These are phyloP conservation scores for Drosophila mayaguana DNA, from an alignment of 2,888 invertebrate species.

Conservation along the genomic window DNA sequence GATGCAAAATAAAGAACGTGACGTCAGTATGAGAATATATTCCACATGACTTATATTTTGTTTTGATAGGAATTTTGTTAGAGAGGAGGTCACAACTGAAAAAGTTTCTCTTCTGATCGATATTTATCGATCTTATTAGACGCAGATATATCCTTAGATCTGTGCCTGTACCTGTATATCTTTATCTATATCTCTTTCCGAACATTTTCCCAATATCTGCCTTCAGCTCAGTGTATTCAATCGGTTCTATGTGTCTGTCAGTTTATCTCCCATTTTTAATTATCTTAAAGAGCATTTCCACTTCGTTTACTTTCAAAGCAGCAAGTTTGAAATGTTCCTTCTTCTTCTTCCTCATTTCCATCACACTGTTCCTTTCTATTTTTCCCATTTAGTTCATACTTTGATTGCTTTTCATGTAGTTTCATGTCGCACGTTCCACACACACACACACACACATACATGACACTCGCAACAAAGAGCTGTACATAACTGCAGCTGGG, in stretches of 20 bases:
- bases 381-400: conserved; percentile 26
- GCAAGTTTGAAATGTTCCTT: not conserved
- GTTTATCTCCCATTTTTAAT: conserved; percentile 9
- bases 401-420: conserved; percentile 69
- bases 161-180: not conserved
- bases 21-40: not conserved
- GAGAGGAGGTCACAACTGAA: no score
- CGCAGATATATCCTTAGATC: not conserved
- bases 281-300: conserved; percentile 19
- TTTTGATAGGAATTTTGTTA: not conserved
- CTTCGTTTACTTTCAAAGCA: conserved; percentile 16
- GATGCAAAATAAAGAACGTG: not conserved
- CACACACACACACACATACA: not conserved
- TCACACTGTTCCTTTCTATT: conserved; percentile 5
- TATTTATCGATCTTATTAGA: not conserved
- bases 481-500: conserved; percentile 10
- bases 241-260: no score
- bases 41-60: not conserved
- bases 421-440: conserved; percentile 35
- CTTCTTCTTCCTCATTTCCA: conserved; percentile 4
- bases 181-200: not conserved
- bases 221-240: not conserved
- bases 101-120: not conserved
- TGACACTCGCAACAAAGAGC: not conserved
- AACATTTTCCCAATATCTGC: not conserved